Evolutionary conservation across 2,113 vertebrate species (phyloP), one percentile per base, ranked within the genome.

Genomic region (Uria aalge): DNA sequence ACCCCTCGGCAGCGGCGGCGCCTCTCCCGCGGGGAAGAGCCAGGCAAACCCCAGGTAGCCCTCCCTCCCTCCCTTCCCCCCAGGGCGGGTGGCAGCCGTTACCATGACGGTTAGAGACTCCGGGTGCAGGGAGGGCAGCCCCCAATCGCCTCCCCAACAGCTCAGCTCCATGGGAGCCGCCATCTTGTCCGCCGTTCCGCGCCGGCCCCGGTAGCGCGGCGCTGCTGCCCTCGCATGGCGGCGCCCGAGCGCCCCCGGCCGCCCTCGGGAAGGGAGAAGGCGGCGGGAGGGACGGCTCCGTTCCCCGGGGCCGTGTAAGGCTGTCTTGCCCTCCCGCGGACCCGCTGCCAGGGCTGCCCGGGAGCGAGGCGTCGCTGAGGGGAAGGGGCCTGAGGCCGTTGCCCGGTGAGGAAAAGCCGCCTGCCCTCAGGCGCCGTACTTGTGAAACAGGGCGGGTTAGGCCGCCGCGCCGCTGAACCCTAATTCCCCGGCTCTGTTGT

Each of bases 81-180:
- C 74, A 32, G 34, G 34, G 41, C 53, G 18, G 21, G 47, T 6
- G 64, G 41, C 68, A 27, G 48, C 82, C 32, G 50, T 99, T 99
- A 99, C 99, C 99, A 99, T 98, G 38, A 99, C 99, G 77, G 99
- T 97, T 38, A 99, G 98, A 29, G 98, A 99, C 92, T 99, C 99
- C 66, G 98, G 98, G 97, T 99, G 99, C 18, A 99, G 98, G 26
- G 99, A 99, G 11, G 99, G 99, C 75, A 99, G 96, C 69, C 99
- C 99, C 99, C 99, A 99, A 60, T 98, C 99, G 63, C 98, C 99
- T 87, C 99, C 99, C 99, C 99, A 99, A 97, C 99, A 99, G 84
- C 98, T 98, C 94, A 99, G 98, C 97, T 99, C 99, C 98, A 99
- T 99, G 98, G 99, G 97, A 85, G 99, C 98, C 97, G 99, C 99